phyloP scores from a whole-genome alignment of 2,888 invertebrate species.

The Drosophila stalkeri region DNA sequence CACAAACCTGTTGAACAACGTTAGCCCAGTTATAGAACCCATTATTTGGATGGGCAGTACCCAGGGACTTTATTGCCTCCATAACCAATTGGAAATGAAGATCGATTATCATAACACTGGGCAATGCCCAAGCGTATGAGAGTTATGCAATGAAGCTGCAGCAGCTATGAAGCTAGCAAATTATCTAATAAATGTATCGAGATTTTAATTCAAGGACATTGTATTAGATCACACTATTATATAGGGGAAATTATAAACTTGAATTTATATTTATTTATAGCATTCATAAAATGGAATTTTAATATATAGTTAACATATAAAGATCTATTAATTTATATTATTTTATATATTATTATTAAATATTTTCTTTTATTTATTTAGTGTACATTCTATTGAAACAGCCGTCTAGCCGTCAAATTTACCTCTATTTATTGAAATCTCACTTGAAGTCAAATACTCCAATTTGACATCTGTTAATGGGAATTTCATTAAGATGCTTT shows the following conservation, averaged over 20 bases:
- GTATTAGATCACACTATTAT: not conserved
- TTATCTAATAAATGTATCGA: not conserved
- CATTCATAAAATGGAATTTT: too few relatives aligned
- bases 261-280: too few relatives aligned
- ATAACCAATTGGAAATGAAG: not conserved
- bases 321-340: too few relatives aligned
- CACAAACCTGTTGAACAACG: slow-evolving; percentile 70
- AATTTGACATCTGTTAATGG: too few relatives aligned
- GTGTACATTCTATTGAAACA: too few relatives aligned
- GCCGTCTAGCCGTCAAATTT: too few relatives aligned
- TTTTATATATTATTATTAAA: too few relatives aligned
- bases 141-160: not conserved
- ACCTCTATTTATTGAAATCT: too few relatives aligned
- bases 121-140: not conserved
- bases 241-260: not conserved
- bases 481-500: too few relatives aligned
- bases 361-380: too few relatives aligned
- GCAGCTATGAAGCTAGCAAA: not conserved
- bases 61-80: slow-evolving; percentile 1
- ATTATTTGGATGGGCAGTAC: slow-evolving; percentile 33
- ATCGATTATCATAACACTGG: not conserved
- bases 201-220: not conserved
- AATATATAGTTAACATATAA: too few relatives aligned
- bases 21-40: slow-evolving; percentile 46
- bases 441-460: too few relatives aligned